Evolutionary conservation across 2,797 vertebrate species (phyloP).

Genomic region (Alcedo atthis): DNA sequence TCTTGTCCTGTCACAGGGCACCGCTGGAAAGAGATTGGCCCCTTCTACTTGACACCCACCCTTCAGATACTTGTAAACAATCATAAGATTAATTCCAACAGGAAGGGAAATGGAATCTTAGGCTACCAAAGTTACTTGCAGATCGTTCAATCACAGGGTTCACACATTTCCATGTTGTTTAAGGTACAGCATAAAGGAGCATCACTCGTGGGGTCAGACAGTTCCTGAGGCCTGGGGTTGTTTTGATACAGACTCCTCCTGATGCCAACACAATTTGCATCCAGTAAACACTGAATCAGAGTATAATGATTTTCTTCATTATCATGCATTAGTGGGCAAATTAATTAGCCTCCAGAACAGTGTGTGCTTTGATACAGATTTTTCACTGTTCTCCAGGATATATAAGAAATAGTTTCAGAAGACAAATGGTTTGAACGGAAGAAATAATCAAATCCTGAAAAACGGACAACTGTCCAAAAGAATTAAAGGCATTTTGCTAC

Average conservation of each 20-base stretch:
- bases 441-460: not conserved
- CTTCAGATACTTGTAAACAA: too few species aligned
- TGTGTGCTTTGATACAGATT: not conserved
- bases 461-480: not conserved
- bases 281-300: not conserved
- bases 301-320: not conserved
- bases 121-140: too few species aligned
- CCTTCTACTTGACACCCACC: too few species aligned
- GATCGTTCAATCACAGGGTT: too few species aligned
- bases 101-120: too few species aligned
- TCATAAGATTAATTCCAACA: too few species aligned
- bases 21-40: too few species aligned
- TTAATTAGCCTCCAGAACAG: not conserved
- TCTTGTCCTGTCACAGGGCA: too few species aligned
- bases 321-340: not conserved
- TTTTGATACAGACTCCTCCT: not conserved
- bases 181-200: not conserved
- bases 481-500: not conserved
- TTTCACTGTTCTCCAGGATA: not conserved
- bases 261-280: not conserved
- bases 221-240: not conserved
- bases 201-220: not conserved
- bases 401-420: not conserved
- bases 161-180: not conserved
- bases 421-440: not conserved